phyloP scores from a whole-genome alignment of 2,888 invertebrate genomes.

The Drosophila austrosaltans region DNA sequence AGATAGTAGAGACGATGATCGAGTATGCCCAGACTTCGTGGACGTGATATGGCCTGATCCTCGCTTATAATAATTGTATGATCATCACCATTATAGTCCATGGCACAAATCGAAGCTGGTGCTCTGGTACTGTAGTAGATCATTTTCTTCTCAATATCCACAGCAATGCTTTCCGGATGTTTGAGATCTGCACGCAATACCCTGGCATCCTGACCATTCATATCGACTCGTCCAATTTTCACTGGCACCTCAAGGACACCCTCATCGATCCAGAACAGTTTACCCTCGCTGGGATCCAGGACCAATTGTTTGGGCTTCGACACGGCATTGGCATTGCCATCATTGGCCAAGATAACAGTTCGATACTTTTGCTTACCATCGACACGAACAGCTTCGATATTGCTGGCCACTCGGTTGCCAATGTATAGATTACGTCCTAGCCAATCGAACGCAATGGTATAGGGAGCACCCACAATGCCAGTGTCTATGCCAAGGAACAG shows the following conservation, averaged over 20 bases:
- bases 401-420: constrained; percentile 94
- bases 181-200: constrained; percentile 88
- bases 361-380: constrained; percentile 93
- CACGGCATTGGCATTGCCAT: constrained; percentile 93
- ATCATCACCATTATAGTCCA: constrained; percentile 90
- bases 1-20: constrained; percentile 93
- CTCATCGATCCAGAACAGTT: constrained; percentile 98
- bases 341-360: constrained; percentile 93
- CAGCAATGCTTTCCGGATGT: constrained; percentile 92
- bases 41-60: constrained; percentile 89
- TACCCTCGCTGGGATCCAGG: constrained; percentile 96
- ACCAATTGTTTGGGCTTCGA: constrained; percentile 94
- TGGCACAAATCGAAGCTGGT: constrained; percentile 88
- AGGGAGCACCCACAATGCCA: constrained; percentile 95
- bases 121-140: constrained; percentile 94
- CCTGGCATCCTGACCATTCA: constrained; percentile 94
- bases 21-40: constrained; percentile 92
- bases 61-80: constrained; percentile 88
- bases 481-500: constrained; percentile 91
- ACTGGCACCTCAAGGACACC: constrained; percentile 95
- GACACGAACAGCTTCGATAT: constrained; percentile 94
- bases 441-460: constrained; percentile 98
- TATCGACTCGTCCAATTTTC: constrained; percentile 95
- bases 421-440: constrained; percentile 96
- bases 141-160: constrained; percentile 91